Evolutionary conservation across 2,113 vertebrate genomes (phyloP).

Genomic region (Ailurus styani): DNA sequence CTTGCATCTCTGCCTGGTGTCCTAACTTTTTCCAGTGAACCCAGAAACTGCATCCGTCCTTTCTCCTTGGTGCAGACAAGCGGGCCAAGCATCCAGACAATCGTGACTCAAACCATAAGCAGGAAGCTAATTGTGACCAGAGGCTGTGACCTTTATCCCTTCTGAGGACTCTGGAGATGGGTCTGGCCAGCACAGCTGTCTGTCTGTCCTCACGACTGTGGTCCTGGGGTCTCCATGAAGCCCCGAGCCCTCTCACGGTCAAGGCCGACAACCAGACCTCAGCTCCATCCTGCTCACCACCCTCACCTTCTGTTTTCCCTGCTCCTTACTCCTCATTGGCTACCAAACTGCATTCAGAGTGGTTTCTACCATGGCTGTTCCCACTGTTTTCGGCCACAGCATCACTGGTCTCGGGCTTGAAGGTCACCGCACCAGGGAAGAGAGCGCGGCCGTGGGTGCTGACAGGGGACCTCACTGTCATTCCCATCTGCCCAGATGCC

Average conservation of each 20-base stretch:
- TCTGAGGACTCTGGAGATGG: background rate
- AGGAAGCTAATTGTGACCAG: background rate
- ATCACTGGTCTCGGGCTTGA: background rate
- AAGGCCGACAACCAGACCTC: background rate
- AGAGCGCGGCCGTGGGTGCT: accelerated
- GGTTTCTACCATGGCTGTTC: background rate
- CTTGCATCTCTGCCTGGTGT: no score
- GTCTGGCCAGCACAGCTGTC: background rate
- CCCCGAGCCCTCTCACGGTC: no score
- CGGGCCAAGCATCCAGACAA: background rate
- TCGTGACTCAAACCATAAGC: background rate
- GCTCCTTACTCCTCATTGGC: background rate
- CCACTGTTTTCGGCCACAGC: background rate
- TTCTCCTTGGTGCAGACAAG: background rate
- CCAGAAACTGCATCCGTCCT: background rate
- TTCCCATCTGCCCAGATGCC: background rate
- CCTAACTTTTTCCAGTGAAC: background rate
- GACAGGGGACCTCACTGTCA: background rate
- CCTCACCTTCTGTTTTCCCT: background rate
- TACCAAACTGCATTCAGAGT: background rate
- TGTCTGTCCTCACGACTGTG: background rate
- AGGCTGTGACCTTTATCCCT: no score
- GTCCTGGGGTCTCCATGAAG: background rate
- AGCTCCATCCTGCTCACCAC: background rate
- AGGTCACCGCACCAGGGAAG: background rate